Conservation (phyloP, 2,888 invertebrate species). For the Lobophora halterata region DNA sequence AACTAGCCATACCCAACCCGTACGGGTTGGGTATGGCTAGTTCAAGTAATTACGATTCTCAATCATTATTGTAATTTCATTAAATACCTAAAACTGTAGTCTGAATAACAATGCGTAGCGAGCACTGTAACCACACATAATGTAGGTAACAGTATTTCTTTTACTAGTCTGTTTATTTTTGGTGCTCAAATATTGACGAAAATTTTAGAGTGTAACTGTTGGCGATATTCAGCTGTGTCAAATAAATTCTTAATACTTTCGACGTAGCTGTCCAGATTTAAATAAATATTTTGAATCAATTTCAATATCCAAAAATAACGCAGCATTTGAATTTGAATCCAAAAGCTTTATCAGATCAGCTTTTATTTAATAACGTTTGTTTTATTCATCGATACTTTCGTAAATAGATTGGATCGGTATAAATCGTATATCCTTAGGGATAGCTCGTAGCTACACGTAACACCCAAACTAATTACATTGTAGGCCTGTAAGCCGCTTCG, state of each 20-base stretch:
- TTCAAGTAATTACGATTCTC: too few relatives aligned
- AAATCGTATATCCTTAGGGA: slow-evolving; percentile 19
- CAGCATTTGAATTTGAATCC: neutral
- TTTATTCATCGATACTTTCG: slow-evolving; percentile 6
- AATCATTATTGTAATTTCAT: too few relatives aligned
- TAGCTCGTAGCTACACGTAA: slow-evolving; percentile 39
- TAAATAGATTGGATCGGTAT: slow-evolving; percentile 9
- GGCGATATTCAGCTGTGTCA: neutral
- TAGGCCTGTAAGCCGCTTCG: slow-evolving; percentile 47
- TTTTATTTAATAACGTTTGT: slow-evolving; percentile 7
- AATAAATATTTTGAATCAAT: neutral
- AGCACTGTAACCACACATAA: too few relatives aligned
- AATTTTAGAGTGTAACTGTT: too few relatives aligned
- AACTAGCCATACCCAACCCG: too few relatives aligned
- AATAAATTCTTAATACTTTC: neutral
- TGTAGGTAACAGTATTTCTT: too few relatives aligned
- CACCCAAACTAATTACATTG: slow-evolving; percentile 49
- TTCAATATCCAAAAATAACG: neutral
- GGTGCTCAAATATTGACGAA: too few relatives aligned
- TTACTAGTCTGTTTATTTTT: too few relatives aligned
- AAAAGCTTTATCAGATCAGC: slow-evolving; percentile 1
- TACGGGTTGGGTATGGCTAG: too few relatives aligned
- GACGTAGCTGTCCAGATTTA: neutral
- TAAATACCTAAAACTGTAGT: too few relatives aligned
- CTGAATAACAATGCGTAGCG: too few relatives aligned